A percentile compares a stretch with the other conserved stretches of the same genome.
These are phyloP conservation scores for Novumbra hubbsi DNA, from an alignment of 2,797 vertebrate species.

Conservation along the genomic window DNA sequence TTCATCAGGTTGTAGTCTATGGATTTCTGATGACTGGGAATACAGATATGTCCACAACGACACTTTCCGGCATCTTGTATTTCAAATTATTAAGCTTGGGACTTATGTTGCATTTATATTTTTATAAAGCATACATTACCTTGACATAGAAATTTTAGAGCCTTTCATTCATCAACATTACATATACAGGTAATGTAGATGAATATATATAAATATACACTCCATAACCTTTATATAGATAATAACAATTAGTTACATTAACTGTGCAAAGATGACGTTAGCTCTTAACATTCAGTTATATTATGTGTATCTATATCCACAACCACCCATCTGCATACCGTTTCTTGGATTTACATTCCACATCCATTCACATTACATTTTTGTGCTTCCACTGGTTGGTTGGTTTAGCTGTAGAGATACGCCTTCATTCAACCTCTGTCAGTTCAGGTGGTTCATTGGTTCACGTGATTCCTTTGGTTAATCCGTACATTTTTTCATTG, in stretches of 20 bases:
- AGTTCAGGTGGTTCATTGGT: too few relatives aligned
- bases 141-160: not conserved
- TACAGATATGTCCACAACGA: too few relatives aligned
- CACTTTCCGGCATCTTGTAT: too few relatives aligned
- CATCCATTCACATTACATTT: constrained; percentile 37
- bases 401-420: too few relatives aligned
- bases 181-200: not conserved
- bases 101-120: too few relatives aligned
- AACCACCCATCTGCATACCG: constrained; percentile 8
- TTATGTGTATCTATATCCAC: constrained; percentile 8
- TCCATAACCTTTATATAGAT: not conserved
- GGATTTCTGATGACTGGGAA: too few relatives aligned
- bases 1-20: too few relatives aligned
- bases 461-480: too few relatives aligned
- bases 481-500: not conserved
- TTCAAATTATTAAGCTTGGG: too few relatives aligned
- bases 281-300: not conserved
- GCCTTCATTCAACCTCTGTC: too few relatives aligned
- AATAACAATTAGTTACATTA: not conserved
- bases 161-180: too few relatives aligned
- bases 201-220: too few relatives aligned
- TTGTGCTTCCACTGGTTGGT: constrained; percentile 30
- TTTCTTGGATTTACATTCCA: constrained; percentile 6
- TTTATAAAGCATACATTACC: not conserved
- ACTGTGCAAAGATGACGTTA: not conserved